These are phyloP conservation scores for Homalodisca vitripennis DNA, from an alignment of 1,140 invertebrate species.

Conservation along the genomic window DNA sequence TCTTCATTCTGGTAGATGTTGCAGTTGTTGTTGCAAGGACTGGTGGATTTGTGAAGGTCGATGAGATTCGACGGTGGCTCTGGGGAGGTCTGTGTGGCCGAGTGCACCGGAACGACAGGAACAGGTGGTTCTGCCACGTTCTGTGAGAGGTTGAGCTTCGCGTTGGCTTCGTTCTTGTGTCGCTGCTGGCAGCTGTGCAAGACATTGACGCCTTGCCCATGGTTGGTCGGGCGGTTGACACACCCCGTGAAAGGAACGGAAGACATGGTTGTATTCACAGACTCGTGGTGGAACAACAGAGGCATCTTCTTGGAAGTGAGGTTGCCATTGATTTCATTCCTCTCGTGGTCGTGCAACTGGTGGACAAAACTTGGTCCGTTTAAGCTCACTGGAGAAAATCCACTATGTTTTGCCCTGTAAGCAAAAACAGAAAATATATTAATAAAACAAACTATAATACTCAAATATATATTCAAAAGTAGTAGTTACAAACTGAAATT, in stretches of 20 bases:
- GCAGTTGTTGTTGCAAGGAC: constrained; percentile 26
- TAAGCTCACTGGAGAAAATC: constrained; percentile 8
- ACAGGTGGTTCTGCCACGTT: not conserved
- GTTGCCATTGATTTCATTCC: constrained; percentile 25
- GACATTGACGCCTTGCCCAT: constrained; percentile 25
- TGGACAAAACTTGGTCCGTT: constrained; percentile 23
- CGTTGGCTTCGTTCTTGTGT: constrained; percentile 37
- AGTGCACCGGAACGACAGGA: not conserved
- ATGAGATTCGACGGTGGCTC: constrained; percentile 26
- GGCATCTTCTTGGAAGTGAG: constrained; percentile 34
- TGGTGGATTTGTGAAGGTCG: constrained; percentile 31
- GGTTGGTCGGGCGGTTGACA: constrained; percentile 4
- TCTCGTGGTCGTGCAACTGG: constrained; percentile 15
- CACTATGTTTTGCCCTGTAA: constrained; percentile 24
- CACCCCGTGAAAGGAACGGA: not conserved
- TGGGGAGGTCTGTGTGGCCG: not conserved
- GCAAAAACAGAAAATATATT: constrained; percentile 19
- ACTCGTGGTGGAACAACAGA: constrained; percentile 35
- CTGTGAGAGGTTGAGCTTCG: constrained; percentile 34
- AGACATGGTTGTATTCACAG: not conserved
- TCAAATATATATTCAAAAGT: no score
- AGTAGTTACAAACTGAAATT: not conserved
- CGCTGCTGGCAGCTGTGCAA: constrained; percentile 10
- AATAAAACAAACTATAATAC: constrained; percentile 12
- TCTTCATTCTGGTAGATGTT: constrained; percentile 30